Evolutionary conservation across 2,113 vertebrate species (phyloP), one percentile per base, ranked within the genome.

Genomic region (Aphelocoma coerulescens): DNA sequence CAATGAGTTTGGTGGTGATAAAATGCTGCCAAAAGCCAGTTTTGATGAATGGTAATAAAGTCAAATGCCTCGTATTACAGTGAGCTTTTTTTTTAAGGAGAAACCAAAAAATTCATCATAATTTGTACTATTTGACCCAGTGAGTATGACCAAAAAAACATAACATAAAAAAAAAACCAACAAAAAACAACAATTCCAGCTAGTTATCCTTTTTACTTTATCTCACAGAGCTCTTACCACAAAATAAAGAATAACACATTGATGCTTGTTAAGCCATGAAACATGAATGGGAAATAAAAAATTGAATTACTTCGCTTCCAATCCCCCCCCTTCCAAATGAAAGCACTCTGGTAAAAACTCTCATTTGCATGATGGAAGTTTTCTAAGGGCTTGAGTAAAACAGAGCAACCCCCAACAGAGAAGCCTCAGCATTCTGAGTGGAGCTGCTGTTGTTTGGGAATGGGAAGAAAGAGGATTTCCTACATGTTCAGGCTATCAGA

Each of bases 41-140:
- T 97, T 97, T 97, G 97, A 97, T 96, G 93, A 93, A 97, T 88
- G 88, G 93, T 23, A 96, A 91, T 98, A 97, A 96, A 97, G 95
- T 88, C 77, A 95, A 97, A 95, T 61, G 86, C 72, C 59, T 96
- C 76, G 15, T 90, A 85, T 94, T 97, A 73, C 54, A 83, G 51
- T 67, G 39, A 84, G 91, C 5, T 14, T 62, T 83, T 71, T 71
- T 55, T 79, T 96, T 86, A 90, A 93, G 41, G 85, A 75, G 81
- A 80, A 77, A 39, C 33, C 23, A 54, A 91, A 78, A 89, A 94
- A 89, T 85, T 85, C 71, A 77, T 76, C 82, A 39, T 88, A 93
- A 95, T 91, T 97, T 88, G 80, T 48, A 54, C 44, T 82, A n/a
- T 91, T 93, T 97, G 97, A 97, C 85, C 85, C 84, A 83, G 51